Conservation (phyloP, 2,797 vertebrate genomes). For the Tokudaia muenninki region DNA sequence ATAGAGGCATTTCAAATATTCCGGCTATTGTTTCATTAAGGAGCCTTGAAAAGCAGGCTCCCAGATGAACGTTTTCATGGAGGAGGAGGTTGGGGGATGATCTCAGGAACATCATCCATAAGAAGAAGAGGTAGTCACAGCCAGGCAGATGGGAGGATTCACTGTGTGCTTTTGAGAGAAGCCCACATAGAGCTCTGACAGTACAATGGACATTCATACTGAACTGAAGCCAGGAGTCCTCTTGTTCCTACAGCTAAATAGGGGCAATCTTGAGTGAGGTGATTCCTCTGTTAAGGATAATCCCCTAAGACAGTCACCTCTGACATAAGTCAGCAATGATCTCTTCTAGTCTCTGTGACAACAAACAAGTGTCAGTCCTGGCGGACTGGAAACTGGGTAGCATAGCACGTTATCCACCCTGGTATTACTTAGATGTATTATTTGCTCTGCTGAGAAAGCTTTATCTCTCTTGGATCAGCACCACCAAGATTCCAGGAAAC, state of each 20-base stretch:
- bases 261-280: not conserved
- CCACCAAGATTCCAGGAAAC: not conserved
- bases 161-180: not conserved
- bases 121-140: not conserved
- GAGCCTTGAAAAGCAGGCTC: not conserved
- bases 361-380: not conserved
- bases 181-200: not conserved
- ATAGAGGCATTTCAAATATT: not conserved
- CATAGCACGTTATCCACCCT: not conserved
- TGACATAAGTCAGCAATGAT: not conserved
- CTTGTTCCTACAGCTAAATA: not conserved
- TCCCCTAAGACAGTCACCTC: not conserved
- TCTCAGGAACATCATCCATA: not conserved
- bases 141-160: not conserved
- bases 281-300: not conserved
- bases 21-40: not conserved
- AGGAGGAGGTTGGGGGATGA: not conserved
- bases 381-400: not conserved
- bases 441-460: not conserved
- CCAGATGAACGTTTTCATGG: not conserved
- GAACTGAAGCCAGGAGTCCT: not conserved
- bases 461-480: not conserved
- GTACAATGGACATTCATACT: not conserved
- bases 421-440: not conserved
- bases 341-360: not conserved